Base-by-base conservation (phyloP, 2,797 vertebrate species). In the Leptodactylus fallax region DNA sequence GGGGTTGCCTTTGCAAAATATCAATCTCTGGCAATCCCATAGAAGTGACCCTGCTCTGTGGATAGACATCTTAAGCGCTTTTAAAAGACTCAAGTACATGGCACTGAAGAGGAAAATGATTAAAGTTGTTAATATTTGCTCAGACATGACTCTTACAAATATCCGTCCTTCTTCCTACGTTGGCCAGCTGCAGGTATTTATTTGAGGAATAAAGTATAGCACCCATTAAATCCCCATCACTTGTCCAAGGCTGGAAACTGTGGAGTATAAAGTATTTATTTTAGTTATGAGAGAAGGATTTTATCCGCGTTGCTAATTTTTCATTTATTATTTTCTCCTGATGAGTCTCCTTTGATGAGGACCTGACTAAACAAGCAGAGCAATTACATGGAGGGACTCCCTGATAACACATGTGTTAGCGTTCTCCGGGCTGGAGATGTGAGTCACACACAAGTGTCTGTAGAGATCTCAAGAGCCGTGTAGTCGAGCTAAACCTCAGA, bases 261-360 rank as follows among this genome's bases (percentile, higher is more conserved):
- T 53, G 6, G 12, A 82, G 23, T 19, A 53, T 49, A 65, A 65
- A 65, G 17, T n/a, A 67, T 69, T 82, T 82, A 53, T 47, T 67
- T 23, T 49, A 53, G 17, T 23, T 25, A 55, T 6, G 45, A 77
- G 60, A 61, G 14, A 17, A 27, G 10, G 55, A 53, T 55, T 72
- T 23, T 47, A 81, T 27, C 16, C 19, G 25, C 23, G 21, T 17
- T 21, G 63, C 63, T 83, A 69, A 83, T 71, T n/a, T 36, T 47
- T 45, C 10, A 80, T 81, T 87, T 87, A 81, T 87, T 81, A 60
- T 87, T 77, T 77, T 81, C 55, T 69, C 63, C 80, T 81, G 85
- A 79, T 86, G 16, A 60, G 56, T 65, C 56, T 60, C 19, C 58
- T 65, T 87, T 83, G 58, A 81, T 76, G 69, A 67, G 67, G 80